Evolutionary conservation across 2,113 vertebrate genomes (phyloP).

Genomic region (Bathybates hornii): DNA sequence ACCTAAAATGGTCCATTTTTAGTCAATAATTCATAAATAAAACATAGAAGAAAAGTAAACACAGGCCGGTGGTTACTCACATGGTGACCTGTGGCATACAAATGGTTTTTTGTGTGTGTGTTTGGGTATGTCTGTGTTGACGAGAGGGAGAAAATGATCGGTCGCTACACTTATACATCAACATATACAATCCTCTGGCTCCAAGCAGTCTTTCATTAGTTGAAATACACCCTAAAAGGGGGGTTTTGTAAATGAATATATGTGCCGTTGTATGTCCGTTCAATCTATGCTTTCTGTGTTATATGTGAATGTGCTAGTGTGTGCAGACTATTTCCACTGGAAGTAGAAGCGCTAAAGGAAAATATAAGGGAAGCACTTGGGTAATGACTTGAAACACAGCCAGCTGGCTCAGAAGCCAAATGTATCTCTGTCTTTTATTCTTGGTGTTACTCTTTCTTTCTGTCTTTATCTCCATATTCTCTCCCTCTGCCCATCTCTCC

Average conservation of each 20-base stretch:
- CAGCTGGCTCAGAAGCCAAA: slow-evolving; percentile 34
- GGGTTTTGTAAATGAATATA: slow-evolving; percentile 8
- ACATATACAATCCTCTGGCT: neutral
- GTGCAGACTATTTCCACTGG: neutral
- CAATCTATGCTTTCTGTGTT: neutral
- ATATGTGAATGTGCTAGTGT: neutral
- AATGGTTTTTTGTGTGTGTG: neutral
- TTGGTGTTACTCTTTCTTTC: neutral
- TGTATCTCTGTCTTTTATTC: slow-evolving; percentile 20
- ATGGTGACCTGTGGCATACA: neutral
- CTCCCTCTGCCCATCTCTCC: neutral
- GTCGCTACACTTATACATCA: neutral
- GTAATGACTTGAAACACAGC: slow-evolving; percentile 62
- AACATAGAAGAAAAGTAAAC: neutral
- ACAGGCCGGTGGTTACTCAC: neutral
- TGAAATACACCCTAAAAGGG: slow-evolving; percentile 27
- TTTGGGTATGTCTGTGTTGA: neutral
- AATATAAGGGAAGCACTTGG: slow-evolving; percentile 50
- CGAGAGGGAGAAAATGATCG: neutral
- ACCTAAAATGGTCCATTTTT: neutral
- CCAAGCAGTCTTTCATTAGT: slow-evolving; percentile 12
- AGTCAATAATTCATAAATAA: neutral
- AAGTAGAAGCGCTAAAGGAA: slow-evolving; percentile 30
- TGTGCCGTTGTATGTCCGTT: neutral
- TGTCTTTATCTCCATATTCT: neutral